A percentile compares a stretch with the other conserved stretches of the same genome.
phyloP scores from a whole-genome alignment of 2,888 invertebrate genomes.

The Drosophila subquinaria region DNA sequence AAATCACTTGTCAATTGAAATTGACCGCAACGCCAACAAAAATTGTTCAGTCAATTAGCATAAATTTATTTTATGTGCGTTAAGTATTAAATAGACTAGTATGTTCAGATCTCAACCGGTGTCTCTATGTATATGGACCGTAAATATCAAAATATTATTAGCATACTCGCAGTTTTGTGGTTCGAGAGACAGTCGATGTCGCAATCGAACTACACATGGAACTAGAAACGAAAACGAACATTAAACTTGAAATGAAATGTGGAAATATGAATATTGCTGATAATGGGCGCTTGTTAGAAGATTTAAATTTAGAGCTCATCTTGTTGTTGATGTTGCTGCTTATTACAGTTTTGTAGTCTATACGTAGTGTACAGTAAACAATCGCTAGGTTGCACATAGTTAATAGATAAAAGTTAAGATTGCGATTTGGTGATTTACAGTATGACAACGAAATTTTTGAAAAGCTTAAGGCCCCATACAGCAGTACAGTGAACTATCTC shows the following conservation, averaged over 20 bases:
- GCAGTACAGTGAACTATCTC: not conserved
- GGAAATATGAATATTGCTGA: slow-evolving; percentile 20
- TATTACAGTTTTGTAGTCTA: not conserved
- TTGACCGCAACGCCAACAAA: slow-evolving; percentile 5
- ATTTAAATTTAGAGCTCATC: slow-evolving; percentile 1
- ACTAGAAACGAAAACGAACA: slow-evolving; percentile 27
- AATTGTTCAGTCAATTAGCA: slow-evolving; percentile 10
- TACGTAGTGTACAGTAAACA: slow-evolving; percentile 1
- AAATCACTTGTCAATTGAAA: slow-evolving; percentile 1
- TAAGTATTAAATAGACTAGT: slow-evolving; percentile 7
- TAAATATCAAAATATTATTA: slow-evolving; percentile 18
- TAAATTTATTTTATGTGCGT: not conserved
- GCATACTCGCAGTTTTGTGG: slow-evolving; percentile 12
- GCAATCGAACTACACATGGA: slow-evolving; percentile 11
- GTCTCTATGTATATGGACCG: slow-evolving; percentile 1
- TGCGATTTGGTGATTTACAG: not conserved
- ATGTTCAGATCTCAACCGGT: slow-evolving; percentile 9
- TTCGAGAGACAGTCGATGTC: not conserved
- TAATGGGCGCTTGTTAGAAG: slow-evolving; percentile 8
- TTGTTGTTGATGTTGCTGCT: slow-evolving; percentile 4
- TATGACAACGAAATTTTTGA: no score
- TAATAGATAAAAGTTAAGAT: not conserved
- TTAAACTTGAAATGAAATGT: slow-evolving; percentile 30
- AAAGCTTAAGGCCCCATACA: no score
- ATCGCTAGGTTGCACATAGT: not conserved